Conservation (phyloP, 2,113 vertebrate genomes). For the Eidolon helvum region DNA sequence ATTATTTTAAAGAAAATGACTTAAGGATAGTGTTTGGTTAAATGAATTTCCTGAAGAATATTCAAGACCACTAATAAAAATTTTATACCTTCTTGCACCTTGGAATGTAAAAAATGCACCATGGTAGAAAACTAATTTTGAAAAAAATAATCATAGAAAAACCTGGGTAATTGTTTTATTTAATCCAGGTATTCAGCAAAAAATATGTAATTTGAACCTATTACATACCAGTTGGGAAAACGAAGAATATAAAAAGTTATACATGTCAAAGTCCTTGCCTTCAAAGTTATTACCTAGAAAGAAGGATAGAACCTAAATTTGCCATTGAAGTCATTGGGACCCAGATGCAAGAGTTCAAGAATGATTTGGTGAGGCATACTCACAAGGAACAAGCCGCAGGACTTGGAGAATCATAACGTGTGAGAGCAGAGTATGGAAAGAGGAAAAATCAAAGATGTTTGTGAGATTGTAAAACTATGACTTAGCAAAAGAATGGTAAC, state of each 20-base stretch:
- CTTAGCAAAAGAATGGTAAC: not conserved
- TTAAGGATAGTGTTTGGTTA: not conserved
- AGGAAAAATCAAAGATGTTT: not conserved
- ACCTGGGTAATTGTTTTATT: slow-evolving; percentile 10
- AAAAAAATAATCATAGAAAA: slow-evolving; percentile 7
- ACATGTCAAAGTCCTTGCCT: not conserved
- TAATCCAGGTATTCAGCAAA: not conserved
- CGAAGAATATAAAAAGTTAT: not conserved
- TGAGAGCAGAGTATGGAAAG: not conserved
- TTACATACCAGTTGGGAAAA: slow-evolving; percentile 4
- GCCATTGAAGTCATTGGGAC: not conserved
- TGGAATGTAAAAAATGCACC: not conserved
- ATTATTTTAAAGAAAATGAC: slow-evolving; percentile 13
- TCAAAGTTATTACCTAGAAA: not conserved
- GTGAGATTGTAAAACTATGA: not conserved
- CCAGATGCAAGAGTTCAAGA: not conserved
- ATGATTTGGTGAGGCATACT: not conserved
- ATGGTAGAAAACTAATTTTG: not conserved
- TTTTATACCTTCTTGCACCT: slow-evolving; percentile 9
- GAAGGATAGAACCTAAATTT: not conserved
- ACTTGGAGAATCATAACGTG: not conserved
- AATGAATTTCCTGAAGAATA: slow-evolving; percentile 21
- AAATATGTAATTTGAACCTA: not conserved
- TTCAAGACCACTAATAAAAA: not conserved
- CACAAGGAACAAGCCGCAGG: not conserved